phyloP scores from a whole-genome alignment of 30 jellyfish, hydroid and myxozoan genomes.

The Clytia hemisphaerica region DNA sequence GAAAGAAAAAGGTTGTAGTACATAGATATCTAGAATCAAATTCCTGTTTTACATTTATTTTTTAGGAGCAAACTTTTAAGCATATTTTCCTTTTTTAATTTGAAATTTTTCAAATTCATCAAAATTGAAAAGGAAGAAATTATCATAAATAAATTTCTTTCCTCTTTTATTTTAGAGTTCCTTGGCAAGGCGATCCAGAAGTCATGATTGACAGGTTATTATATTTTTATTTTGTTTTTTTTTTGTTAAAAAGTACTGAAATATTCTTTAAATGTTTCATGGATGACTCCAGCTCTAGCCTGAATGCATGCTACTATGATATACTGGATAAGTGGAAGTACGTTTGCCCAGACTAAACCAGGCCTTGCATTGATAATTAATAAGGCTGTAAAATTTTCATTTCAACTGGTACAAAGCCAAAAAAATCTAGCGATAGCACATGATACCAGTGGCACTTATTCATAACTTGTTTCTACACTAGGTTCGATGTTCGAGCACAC shows the following conservation, averaged over 20 bases:
- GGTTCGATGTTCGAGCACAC: slow-evolving; percentile 97
- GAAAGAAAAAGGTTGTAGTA: neutral
- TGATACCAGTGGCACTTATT: no score
- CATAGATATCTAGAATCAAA: neutral
- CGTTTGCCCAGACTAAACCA: neutral
- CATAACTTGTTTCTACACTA: no score
- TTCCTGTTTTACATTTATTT: no score
- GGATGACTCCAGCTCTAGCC: no score
- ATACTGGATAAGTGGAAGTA: no score
- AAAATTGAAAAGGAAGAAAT: neutral
- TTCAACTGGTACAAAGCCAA: no score
- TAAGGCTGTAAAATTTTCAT: neutral
- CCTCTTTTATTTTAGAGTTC: slow-evolving; percentile 37
- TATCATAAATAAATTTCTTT: neutral
- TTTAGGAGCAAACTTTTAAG: no score
- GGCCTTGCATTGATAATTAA: neutral
- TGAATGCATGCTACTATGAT: no score
- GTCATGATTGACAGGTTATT: slow-evolving; percentile 71
- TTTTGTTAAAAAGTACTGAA: no score
- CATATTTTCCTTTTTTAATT: no score
- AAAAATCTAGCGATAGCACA: no score
- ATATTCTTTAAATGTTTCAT: no score
- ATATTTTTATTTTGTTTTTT: neutral
- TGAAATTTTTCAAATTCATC: neutral
- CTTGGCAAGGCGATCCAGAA: slow-evolving; percentile 96